A percentile compares a stretch with the other conserved stretches of the same genome.
Conservation (phyloP, 35 echinoderm and acorn worm species). For the Eucidaris tribuloides region DNA sequence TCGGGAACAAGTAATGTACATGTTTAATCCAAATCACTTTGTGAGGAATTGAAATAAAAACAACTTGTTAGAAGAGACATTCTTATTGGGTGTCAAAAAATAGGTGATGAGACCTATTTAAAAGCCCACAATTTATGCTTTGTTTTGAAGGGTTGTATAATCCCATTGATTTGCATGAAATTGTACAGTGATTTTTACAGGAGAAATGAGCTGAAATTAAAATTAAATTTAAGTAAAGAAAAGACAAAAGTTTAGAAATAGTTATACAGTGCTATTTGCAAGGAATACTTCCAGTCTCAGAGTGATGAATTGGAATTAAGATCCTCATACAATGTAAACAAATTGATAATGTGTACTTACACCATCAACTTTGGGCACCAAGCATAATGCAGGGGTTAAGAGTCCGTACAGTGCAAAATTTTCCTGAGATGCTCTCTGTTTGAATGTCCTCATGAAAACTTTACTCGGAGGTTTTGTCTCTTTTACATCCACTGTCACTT, state of each 20-base stretch:
- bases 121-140: too few relatives aligned
- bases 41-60: too few relatives aligned
- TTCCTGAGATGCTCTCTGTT: conserved; percentile 79
- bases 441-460: conserved; percentile 70
- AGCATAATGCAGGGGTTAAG: conserved; percentile 74
- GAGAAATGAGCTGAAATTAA: too few relatives aligned
- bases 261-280: not conserved
- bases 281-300: not conserved
- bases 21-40: too few relatives aligned
- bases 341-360: conserved; percentile 51
- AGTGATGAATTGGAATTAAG: not conserved
- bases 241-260: not conserved
- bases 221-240: not conserved
- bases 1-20: too few relatives aligned
- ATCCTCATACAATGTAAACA: not conserved
- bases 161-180: not conserved
- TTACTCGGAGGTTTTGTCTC: conserved; percentile 17
- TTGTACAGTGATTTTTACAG: not conserved
- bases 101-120: too few relatives aligned
- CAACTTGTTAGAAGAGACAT: too few relatives aligned
- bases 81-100: too few relatives aligned
- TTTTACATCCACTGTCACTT: conserved; percentile 3
- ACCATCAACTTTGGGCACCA: conserved; percentile 92
- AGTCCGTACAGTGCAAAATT: conserved; percentile 95
- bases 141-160: too few relatives aligned